Conservation (phyloP, 2,888 invertebrate genomes). For the Rutpela maculata region DNA sequence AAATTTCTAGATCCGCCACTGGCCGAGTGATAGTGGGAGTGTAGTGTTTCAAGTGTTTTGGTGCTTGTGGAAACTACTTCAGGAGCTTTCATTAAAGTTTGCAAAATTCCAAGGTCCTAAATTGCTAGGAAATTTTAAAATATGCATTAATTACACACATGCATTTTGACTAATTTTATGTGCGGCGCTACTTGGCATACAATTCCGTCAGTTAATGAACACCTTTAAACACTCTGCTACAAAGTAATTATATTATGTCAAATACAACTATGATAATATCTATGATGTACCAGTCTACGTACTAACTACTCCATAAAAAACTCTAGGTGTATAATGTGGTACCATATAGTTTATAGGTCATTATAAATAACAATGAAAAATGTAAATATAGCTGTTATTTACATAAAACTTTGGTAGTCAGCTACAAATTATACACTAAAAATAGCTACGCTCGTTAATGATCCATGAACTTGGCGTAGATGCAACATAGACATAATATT, state of each 20-base stretch:
- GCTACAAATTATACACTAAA: background rate
- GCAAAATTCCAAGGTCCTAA: too few species aligned
- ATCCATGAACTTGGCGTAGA: background rate
- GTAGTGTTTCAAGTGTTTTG: too few species aligned
- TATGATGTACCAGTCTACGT: background rate
- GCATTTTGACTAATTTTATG: too few species aligned
- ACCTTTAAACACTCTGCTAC: background rate
- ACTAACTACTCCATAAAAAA: background rate
- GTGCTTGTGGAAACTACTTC: too few species aligned
- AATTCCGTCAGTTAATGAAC: background rate
- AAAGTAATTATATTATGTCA: background rate
- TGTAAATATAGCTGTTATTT: background rate
- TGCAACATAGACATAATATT: background rate
- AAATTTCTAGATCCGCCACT: too few species aligned
- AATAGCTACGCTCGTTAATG: background rate
- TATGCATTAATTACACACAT: too few species aligned
- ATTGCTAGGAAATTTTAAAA: too few species aligned
- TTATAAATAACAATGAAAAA: slow-evolving; percentile 4
- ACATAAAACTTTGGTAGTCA: slow-evolving; percentile 3
- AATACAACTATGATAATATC: background rate
- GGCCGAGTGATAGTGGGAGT: too few species aligned
- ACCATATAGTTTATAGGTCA: background rate
- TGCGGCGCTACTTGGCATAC: background rate
- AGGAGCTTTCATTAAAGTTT: too few species aligned
- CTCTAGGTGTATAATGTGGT: background rate